Base-by-base conservation (phyloP, 2,888 invertebrate genomes). In the Leptothorax acervorum region DNA sequence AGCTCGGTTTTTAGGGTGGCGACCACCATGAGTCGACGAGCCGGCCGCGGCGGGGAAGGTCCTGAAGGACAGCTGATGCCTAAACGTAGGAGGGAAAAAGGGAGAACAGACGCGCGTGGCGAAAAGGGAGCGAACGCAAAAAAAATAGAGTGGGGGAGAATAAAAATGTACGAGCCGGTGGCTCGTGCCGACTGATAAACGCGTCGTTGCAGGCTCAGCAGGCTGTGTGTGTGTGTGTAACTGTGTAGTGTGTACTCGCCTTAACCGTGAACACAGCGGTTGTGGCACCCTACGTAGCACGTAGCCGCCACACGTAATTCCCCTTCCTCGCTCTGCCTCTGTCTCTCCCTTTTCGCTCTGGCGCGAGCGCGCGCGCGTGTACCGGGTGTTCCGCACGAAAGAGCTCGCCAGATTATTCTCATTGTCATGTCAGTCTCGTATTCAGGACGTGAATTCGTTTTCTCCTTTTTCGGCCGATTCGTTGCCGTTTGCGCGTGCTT, bases 101-200 rank as follows among this genome's bases (percentile, higher is more conserved):
- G 63, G 63, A 45, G 82, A 76, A 6, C 51, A 68, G 74, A 84
- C 55, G 42, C 70, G 60, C 53, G 68, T 57, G 63, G 82, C 53
- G 85, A 83, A 83, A 86, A 82, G 88, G 84, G 81, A 74, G 84
- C 28, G n/a, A 12, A 23, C 45, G 68, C 39, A 73, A 60, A 82
- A 81, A 76, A 85, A 88, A 48, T 4, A 79, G 18, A 42, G 39
- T 11, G 39, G 23, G 71, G 28, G 85, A 81, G 86, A 91, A 88
- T 86, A 88, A 92, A 91, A 88, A 90, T 90, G 91, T 91, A 91
- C 91, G 88, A 48, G 66, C 86, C 89, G 88, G 88, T 91, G 92
- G 91, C 93, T 93, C 93, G 92, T 93, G 93, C 91, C 92, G 92
- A 91, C 92, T 92, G 93, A 92, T 91, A 88, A 87, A 88, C 86